These are phyloP conservation scores for Vannuccia rotundouncinata DNA, from an alignment of 2,888 invertebrate genomes.

Conservation along the genomic window DNA sequence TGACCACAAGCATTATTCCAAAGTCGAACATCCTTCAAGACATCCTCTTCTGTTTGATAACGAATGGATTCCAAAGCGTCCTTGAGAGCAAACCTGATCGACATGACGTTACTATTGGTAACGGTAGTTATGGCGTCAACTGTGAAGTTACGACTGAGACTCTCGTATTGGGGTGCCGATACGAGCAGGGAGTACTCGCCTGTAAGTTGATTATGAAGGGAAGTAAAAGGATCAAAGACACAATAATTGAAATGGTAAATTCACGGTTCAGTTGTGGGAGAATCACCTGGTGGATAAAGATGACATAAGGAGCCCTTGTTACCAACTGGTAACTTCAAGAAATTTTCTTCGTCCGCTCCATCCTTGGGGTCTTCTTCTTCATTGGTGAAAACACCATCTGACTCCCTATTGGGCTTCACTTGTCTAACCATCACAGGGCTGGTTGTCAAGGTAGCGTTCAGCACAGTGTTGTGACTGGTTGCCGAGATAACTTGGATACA, in stretches of 20 bases:
- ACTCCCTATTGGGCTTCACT: too few species aligned
- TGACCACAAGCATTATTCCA: neutral
- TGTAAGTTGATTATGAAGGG: neutral
- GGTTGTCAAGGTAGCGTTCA: too few species aligned
- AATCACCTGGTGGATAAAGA: neutral
- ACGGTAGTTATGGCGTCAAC: neutral
- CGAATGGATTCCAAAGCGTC: neutral
- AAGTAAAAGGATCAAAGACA: neutral
- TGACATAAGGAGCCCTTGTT: neutral
- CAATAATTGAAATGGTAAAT: neutral
- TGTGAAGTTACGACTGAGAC: neutral
- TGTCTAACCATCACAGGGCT: too few species aligned
- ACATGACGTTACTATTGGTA: neutral
- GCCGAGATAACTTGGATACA: too few species aligned
- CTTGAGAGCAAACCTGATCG: neutral
- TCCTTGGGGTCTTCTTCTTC: too few species aligned
- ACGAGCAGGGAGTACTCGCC: neutral
- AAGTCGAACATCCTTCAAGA: neutral
- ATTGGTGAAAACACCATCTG: too few species aligned
- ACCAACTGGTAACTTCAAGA: neutral
- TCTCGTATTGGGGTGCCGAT: neutral
- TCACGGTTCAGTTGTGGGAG: neutral
- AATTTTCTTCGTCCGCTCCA: too few species aligned
- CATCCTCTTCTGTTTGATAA: neutral
- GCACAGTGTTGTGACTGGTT: too few species aligned